A percentile compares a stretch with the other conserved stretches of the same genome.
phyloP scores from a whole-genome alignment of 2,113 vertebrate species.

The Pithys albifrons region DNA sequence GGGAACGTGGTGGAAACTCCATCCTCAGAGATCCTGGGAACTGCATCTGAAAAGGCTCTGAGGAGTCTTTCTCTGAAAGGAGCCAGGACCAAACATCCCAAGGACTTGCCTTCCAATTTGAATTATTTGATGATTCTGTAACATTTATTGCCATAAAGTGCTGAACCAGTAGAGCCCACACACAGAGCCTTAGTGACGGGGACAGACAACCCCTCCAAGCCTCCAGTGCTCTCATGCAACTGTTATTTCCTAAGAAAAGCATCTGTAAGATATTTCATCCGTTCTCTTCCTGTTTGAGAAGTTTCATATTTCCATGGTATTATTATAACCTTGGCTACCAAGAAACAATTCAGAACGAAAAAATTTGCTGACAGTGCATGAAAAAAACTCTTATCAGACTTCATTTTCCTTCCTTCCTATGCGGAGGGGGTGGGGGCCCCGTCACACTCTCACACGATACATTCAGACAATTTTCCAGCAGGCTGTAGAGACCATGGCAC shows the following conservation, averaged over 20 bases:
- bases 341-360: constrained; percentile 21
- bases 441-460: background rate
- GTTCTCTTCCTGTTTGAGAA: background rate
- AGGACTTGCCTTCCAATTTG: background rate
- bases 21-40: background rate
- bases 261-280: constrained; percentile 10
- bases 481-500: background rate
- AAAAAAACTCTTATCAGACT: constrained; percentile 1
- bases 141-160: background rate
- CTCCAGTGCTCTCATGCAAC: background rate
- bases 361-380: background rate
- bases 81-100: background rate
- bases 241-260: constrained; percentile 17
- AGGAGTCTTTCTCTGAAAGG: background rate
- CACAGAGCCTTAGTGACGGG: background rate
- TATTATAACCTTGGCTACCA: constrained; percentile 25
- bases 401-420: constrained; percentile 33
- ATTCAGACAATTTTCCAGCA: background rate
- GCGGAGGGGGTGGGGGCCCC: rapidly evolving
- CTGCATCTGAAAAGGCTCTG: background rate
- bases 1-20: background rate
- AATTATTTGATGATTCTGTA: background rate
- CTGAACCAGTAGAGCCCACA: background rate
- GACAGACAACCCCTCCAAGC: background rate
- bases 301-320: background rate